These are phyloP conservation scores for Agonum fuliginosum DNA, from an alignment of 2,888 invertebrate species.

Conservation along the genomic window DNA sequence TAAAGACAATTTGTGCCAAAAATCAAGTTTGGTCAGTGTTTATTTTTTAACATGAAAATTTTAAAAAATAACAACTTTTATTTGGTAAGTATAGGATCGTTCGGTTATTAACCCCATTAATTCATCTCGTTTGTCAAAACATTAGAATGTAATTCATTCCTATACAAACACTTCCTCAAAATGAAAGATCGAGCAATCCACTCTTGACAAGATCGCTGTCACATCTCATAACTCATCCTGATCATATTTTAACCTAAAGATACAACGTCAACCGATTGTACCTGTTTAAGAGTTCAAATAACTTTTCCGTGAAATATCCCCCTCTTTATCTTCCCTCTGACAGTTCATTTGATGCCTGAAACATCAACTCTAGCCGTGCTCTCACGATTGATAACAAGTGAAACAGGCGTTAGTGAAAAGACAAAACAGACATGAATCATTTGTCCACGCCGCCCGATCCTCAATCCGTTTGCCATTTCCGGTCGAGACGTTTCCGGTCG, in stretches of 20 bases:
- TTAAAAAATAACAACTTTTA: no score
- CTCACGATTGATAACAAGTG: conserved; percentile 51
- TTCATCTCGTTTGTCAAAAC: no score
- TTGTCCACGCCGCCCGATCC: conserved; percentile 26
- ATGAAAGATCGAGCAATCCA: not conserved
- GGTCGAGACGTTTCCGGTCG: conserved; percentile 38
- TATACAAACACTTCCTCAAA: conserved; percentile 11
- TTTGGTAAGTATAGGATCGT: no score
- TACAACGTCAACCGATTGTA: conserved; percentile 20
- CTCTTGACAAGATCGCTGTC: conserved; percentile 3
- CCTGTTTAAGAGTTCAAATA: conserved; percentile 48
- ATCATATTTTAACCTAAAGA: conserved; percentile 12
- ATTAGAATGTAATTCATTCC: not conserved
- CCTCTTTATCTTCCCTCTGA: conserved; percentile 45
- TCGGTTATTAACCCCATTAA: no score
- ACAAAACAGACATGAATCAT: conserved; percentile 57
- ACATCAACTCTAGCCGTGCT: not conserved
- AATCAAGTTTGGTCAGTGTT: no score
- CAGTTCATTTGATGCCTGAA: conserved; percentile 48
- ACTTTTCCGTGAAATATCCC: conserved; percentile 34
- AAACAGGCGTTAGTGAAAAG: conserved; percentile 35
- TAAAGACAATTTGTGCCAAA: no score
- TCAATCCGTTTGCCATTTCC: conserved; percentile 51
- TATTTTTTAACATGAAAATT: no score
- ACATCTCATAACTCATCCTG: conserved; percentile 5